Evolutionary conservation across 92 coral and sea anemone species (phyloP).

Genomic region (Siderastrea radians): DNA sequence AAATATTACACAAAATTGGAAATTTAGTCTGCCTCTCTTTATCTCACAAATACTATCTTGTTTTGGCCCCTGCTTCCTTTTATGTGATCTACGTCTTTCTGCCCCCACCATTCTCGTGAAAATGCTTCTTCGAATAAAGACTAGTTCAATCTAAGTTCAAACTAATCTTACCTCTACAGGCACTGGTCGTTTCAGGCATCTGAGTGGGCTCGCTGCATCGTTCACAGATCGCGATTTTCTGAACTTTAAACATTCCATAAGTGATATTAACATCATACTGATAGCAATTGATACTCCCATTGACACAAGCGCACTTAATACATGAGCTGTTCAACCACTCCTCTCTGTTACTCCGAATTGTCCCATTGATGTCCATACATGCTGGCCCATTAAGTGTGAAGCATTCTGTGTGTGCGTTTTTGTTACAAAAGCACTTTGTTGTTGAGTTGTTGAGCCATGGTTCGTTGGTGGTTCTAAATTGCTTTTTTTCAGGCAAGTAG

Average conservation of each 20-base stretch:
- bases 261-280: not conserved
- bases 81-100: too few relatives aligned
- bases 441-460: not conserved
- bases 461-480: not conserved
- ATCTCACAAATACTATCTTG: too few relatives aligned
- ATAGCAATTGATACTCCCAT: not conserved
- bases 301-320: not conserved
- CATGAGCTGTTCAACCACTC: not conserved
- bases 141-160: too few relatives aligned
- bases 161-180: not conserved
- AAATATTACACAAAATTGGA: too few relatives aligned
- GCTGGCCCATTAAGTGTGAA: not conserved
- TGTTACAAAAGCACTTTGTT: not conserved
- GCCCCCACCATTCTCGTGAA: too few relatives aligned
- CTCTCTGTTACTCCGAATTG: not conserved
- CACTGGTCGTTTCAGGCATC: not conserved
- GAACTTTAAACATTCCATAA: not conserved
- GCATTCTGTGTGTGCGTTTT: not conserved
- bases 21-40: too few relatives aligned
- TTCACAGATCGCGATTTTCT: not conserved
- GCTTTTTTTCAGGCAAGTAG: not conserved
- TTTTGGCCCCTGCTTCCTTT: too few relatives aligned
- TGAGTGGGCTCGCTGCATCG: not conserved
- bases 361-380: not conserved
- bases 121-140: too few relatives aligned